Evolutionary conservation across 2,113 vertebrate species (phyloP), one percentile per base, ranked within the genome.

Genomic region (Ciconia maguari): DNA sequence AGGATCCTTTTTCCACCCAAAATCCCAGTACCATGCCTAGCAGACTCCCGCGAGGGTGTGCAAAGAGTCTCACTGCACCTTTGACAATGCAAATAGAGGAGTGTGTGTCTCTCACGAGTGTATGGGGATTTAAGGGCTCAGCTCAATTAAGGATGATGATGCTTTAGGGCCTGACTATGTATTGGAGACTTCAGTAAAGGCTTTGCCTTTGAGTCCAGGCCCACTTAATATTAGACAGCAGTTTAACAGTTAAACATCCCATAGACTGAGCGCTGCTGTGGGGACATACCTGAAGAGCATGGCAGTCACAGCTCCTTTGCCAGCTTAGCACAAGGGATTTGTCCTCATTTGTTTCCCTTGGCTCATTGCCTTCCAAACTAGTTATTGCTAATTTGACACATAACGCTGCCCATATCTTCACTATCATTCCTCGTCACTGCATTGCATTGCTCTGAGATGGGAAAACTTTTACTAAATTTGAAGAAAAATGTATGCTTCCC

Each of bases 391-490:
- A 84, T 82, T 62, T 48, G 69, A 61, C 88, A 77, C 38, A 10
- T 0, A 0, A 60, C 49, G 14, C 36, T 83, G 41, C 30, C 54
- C 4, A 0, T 52, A 32, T 26, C 77, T 81, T 49, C 74, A 20
- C 32, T 30, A 0, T n/a, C 51, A 11, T 32, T 87, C 36, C 69
- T 71, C 51, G 26, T 34, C 55, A 48, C 27, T 71, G 79, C 19
- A 20, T 34, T 62, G 58, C 30, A 16, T 52, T 76, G 74, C 80
- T 89, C 32, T 60, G 52, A 58, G 54, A 71, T 66, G 75, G 66
- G 27, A 16, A 20, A 81, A 32, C 30, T 18, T 72, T 34, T 36
- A 19, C 27, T 51, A 36, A 70, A 34, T 57, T 30, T 78, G 34
- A 91, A 79, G 25, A 21, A 70, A 87, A 90, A 62, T 6, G 0